Evolutionary conservation across 2,797 vertebrate species (phyloP).

Genomic region (Simalia tracyae): DNA sequence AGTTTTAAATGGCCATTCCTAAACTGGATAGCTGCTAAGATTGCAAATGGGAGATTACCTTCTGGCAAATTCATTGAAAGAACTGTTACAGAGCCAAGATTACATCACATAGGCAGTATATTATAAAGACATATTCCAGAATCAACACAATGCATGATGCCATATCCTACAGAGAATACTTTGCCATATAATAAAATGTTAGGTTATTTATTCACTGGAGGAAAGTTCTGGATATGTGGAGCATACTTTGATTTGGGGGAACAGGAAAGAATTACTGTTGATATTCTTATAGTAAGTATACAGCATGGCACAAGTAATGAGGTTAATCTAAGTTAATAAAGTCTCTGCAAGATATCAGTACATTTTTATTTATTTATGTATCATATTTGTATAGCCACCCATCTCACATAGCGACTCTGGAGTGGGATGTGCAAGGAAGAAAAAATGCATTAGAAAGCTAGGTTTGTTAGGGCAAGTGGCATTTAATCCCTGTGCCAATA

Average conservation of each 20-base stretch:
- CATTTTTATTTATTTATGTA: neutral
- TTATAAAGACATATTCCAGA: constrained; percentile 34
- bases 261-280: constrained; percentile 13
- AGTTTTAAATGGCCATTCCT: constrained; percentile 38
- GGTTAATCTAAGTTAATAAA: constrained; percentile 35
- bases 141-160: constrained; percentile 36
- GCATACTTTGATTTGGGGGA: neutral
- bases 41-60: constrained; percentile 36
- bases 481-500: constrained; percentile 5
- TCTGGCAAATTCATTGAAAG: constrained; percentile 33
- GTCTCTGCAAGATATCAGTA: constrained; percentile 3
- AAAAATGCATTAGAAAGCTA: neutral
- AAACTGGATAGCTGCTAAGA: constrained; percentile 30
- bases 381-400: neutral
- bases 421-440: constrained; percentile 7
- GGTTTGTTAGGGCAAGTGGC: constrained; percentile 14
- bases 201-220: neutral
- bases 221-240: neutral
- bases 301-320: neutral
- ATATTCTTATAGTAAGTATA: constrained; percentile 24
- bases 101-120: constrained; percentile 36
- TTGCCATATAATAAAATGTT: constrained; percentile 28
- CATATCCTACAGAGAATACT: neutral
- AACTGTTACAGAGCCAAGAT: constrained; percentile 28
- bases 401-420: neutral